phyloP scores from a whole-genome alignment of 2,113 vertebrate species.

The Empidonax alnorum region DNA sequence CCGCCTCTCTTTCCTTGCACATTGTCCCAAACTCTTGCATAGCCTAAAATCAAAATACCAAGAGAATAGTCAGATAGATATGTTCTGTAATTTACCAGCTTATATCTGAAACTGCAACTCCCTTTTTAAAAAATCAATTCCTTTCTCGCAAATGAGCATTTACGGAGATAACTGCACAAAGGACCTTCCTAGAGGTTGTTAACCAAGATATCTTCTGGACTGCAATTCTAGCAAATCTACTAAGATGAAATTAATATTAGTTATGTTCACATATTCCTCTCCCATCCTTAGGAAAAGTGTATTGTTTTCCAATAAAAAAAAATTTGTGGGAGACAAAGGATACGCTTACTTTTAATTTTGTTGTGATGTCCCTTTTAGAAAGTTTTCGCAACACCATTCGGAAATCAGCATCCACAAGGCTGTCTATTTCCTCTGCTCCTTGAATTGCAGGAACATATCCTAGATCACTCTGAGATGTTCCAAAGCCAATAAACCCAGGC shows the following conservation, averaged over 20 bases:
- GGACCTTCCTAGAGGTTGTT: not conserved
- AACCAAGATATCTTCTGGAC: not conserved
- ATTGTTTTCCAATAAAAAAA: not conserved
- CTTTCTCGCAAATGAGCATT: not conserved
- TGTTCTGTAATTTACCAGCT: not conserved
- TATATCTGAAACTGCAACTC: not conserved
- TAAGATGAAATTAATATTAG: not conserved
- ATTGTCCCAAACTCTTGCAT: conserved; percentile 95
- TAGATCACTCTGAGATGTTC: conserved; percentile 83
- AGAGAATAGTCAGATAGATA: not conserved
- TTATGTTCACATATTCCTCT: not conserved
- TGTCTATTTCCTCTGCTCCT: conserved; percentile 96
- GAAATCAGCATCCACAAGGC: conserved; percentile 94
- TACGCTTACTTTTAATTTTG: conserved; percentile 89
- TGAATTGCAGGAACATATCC: conserved; percentile 94
- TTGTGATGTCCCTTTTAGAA: conserved; percentile 92
- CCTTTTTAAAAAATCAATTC: not conserved
- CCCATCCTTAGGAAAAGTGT: not conserved
- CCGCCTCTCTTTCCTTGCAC: conserved; percentile 91
- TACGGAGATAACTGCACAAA: accelerated
- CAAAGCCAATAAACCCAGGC: conserved; percentile 94
- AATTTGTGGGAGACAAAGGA: not conserved
- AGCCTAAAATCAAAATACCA: conserved; percentile 79
- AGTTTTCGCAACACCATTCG: conserved; percentile 94
- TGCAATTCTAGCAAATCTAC: not conserved